Conservation (phyloP, 2,888 invertebrate species). For the Xanthia togata region DNA sequence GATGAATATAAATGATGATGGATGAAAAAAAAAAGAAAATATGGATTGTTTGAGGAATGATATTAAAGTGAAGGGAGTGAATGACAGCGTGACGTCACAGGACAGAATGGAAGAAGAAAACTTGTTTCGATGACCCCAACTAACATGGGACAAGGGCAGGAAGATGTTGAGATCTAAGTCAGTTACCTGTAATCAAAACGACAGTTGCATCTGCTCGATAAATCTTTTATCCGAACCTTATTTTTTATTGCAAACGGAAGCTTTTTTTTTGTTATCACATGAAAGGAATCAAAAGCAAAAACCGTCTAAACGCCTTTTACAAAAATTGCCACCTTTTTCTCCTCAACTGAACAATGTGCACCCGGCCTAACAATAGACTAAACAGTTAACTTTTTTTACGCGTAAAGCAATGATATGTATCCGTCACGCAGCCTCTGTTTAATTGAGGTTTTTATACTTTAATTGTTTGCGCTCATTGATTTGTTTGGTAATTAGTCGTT, state of each 20-base stretch:
- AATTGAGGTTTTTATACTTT: constrained; percentile 50
- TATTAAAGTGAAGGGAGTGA: too few species aligned
- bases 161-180: background rate
- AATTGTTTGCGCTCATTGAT: constrained; percentile 43
- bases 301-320: background rate
- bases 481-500: constrained; percentile 51
- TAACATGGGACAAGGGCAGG: too few species aligned
- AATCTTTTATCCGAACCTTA: background rate
- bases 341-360: constrained; percentile 33
- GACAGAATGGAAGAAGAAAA: too few species aligned
- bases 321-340: constrained; percentile 21
- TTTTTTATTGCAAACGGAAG: background rate
- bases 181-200: background rate
- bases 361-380: constrained; percentile 62
- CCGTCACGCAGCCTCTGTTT: constrained; percentile 56
- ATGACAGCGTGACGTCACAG: too few species aligned
- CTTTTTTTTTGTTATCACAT: background rate
- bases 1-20: too few species aligned
- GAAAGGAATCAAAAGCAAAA: constrained; percentile 5
- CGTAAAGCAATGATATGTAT: constrained; percentile 62
- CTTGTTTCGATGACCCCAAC: too few species aligned
- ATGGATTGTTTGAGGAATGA: too few species aligned
- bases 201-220: constrained; percentile 26
- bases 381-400: constrained; percentile 63
- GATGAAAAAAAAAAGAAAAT: too few species aligned